These are phyloP conservation scores for Porites divaricata DNA, from an alignment of 92 coral and sea anemone genomes.

Conservation along the genomic window DNA sequence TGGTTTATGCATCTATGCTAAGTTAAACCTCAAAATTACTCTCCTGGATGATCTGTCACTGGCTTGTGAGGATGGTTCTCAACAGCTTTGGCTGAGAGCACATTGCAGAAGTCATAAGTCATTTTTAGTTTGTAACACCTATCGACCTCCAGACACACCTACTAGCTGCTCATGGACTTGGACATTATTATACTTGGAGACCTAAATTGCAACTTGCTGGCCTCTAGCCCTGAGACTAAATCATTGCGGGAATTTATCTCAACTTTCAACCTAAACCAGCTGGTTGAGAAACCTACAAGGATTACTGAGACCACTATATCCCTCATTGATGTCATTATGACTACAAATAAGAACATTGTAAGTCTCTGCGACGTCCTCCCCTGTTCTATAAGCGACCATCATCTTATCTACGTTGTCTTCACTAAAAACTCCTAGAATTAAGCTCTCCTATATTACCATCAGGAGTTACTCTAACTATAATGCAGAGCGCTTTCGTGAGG, in stretches of 20 bases:
- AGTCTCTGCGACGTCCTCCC: conserved; percentile 47
- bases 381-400: conserved; percentile 65
- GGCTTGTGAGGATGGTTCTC: conserved; percentile 5
- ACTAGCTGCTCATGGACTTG: conserved; percentile 21
- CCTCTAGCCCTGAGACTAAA: conserved; percentile 36
- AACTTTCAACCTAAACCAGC: conserved; percentile 41
- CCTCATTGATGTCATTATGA: conserved; percentile 35
- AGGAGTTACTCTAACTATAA: conserved; percentile 57
- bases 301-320: conserved; percentile 56
- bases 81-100: conserved; percentile 35
- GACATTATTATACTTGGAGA: conserved; percentile 53
- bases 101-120: conserved; percentile 56
- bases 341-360: conserved; percentile 45
- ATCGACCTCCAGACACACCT: conserved; percentile 57
- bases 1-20: conserved; percentile 38
- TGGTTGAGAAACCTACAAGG: conserved; percentile 43
- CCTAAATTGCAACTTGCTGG: conserved; percentile 59
- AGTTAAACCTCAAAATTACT: conserved; percentile 25
- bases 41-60: conserved; percentile 35
- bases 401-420: conserved; percentile 58
- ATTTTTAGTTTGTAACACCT: conserved; percentile 56
- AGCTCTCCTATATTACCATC: conserved; percentile 60
- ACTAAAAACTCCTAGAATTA: conserved; percentile 47
- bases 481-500: conserved; percentile 55
- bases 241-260: conserved; percentile 38